Base-by-base conservation (phyloP, 2,888 invertebrate genomes). In the Stegophylla sp. region DNA sequence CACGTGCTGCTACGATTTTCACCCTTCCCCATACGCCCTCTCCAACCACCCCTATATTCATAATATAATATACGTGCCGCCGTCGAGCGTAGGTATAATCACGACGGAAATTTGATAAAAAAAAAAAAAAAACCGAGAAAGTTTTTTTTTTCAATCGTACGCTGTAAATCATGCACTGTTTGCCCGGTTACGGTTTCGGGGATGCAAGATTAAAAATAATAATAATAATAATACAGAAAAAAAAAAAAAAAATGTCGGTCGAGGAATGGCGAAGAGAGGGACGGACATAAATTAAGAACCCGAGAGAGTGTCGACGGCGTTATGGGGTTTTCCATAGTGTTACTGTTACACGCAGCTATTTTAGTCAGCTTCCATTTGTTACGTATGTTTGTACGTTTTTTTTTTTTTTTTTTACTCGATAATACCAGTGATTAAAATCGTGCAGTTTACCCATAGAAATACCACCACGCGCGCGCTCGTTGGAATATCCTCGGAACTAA, bases 161-260 rank as follows among this genome's bases (percentile, higher is more conserved):
- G 17, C 41, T 41, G 23, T 71, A 71, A 71, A 56, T 71, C 41
- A 53, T 56, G 28, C 20, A 23, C 20, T 51, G 51, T 69, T 51
- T 28, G 2, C 28, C n/a, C 34, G 51, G 41, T 72, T 12, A 17
- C 12, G 71, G 56, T 41, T 56, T 41, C 53, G 17, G n/a, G n/a
- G n/a, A n/a, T n/a, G 53, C 53, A 71, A 71, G 56, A 72, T 72
- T 41, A 72, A 72, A 56, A 71, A n/a, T n/a, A n/a, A n/a, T n/a
- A n/a, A n/a, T n/a, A n/a, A n/a, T n/a, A n/a, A n/a, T n/a, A n/a
- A n/a, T n/a, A n/a, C n/a, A n/a, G n/a, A n/a, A n/a, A n/a, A n/a
- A 43, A 56, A 72, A 56, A 26, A 53, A 26, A 28, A 67, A 67
- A 53, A 20, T 5, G 5, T 1, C 1, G 7, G 48, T 13, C 4